Evolutionary conservation across 2,113 vertebrate genomes (phyloP), one percentile per base, ranked within the genome.

Genomic region (Lamprotornis superbus): DNA sequence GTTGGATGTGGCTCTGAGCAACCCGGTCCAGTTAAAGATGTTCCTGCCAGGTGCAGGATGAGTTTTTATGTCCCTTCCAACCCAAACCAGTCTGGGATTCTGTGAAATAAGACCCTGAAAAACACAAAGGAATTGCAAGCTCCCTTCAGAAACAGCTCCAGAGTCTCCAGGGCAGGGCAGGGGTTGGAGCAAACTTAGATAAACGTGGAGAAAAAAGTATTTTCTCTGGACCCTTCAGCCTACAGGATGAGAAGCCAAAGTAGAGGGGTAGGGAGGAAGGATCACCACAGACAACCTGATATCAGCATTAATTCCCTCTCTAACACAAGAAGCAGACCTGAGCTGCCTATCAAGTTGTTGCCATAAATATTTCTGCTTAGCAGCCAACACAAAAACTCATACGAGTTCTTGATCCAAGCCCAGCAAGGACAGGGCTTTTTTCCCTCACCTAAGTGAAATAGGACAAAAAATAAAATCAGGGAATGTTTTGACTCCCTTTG

Each of bases 401-500:
- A 59, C 0, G 1, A 81, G 89, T 39, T 89, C 86, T 92, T 86
- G 68, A 86, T 77, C 46, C 55, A 80, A 52, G 35, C 39, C 17
- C 21, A 31, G 47, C 83, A 92, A 92, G 71, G 83, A 92, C 79
- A 89, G 11, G 5, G 3, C 0, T 6, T 8, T 5, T 18, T 8
- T 2, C 4, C 0, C 19, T 31, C 24, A 4, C 6, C 24, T 39
- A 5, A 60, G 15, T 5, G 12, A 83, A 88, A 73, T 7, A 35
- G n/a, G 49, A 22, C 14, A 56, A 57, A 77, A 84, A 89, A 50
- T 33, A 50, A 71, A 79, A 75, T 12, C 35, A 57, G 39, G 52
- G 75, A 55, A 70, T 95, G 55, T 95, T 95, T 96, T 96, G 89
- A 90, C 90, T 95, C 35, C n/a, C 16, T 67, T 65, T 50, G 76